phyloP scores from a whole-genome alignment of 2,113 vertebrate species.

The Indicator indicator region DNA sequence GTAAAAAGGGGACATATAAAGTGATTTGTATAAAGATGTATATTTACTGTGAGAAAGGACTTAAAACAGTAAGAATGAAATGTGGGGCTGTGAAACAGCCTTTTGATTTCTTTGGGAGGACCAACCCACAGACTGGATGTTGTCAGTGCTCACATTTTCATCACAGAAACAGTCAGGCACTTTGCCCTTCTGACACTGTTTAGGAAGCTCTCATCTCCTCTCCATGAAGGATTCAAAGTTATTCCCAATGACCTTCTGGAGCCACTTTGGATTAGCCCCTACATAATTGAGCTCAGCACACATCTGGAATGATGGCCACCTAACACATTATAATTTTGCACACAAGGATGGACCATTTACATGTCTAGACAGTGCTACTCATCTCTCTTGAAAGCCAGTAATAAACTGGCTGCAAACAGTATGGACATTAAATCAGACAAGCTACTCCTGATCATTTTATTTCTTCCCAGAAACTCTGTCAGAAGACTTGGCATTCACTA shows the following conservation, averaged over 20 bases:
- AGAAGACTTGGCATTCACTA: conserved; percentile 2
- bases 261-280: background rate
- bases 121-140: conserved; percentile 51
- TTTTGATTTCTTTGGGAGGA: conserved; percentile 58
- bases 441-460: conserved; percentile 18
- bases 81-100: conserved; percentile 60
- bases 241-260: background rate
- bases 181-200: conserved; percentile 28
- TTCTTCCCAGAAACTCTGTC: background rate
- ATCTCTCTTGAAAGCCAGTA: conserved; percentile 19
- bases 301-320: background rate
- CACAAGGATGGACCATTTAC: background rate
- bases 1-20: conserved; percentile 69
- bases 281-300: background rate
- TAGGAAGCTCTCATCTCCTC: background rate
- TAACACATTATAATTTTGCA: background rate
- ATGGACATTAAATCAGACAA: background rate
- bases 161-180: background rate
- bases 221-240: background rate
- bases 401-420: background rate
- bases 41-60: conserved; percentile 65
- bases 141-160: conserved; percentile 33
- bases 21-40: conserved; percentile 47
- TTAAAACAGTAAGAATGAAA: conserved; percentile 56
- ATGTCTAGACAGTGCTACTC: background rate